Evolutionary conservation across 2,113 vertebrate genomes (phyloP).

Genomic region (Clinocottus analis): DNA sequence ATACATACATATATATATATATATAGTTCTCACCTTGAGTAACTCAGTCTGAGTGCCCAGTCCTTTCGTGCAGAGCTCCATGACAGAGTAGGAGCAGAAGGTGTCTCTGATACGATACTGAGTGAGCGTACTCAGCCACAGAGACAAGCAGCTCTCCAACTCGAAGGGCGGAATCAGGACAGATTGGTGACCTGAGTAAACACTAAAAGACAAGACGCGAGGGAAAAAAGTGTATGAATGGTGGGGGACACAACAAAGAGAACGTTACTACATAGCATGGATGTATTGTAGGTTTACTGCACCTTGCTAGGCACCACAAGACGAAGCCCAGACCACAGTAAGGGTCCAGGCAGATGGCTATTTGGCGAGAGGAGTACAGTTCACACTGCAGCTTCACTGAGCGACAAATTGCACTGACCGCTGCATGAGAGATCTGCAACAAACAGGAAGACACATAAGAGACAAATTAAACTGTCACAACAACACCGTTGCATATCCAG

Average conservation of each 20-base stretch:
- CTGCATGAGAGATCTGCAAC: conserved; percentile 93
- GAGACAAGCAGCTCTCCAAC: conserved; percentile 93
- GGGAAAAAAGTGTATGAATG: neutral
- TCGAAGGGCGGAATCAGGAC: conserved; percentile 98
- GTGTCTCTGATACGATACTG: conserved; percentile 98
- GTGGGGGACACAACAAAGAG: neutral
- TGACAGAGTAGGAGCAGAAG: conserved; percentile 98
- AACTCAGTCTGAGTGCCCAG: conserved; percentile 95
- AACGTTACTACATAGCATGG: too few relatives aligned
- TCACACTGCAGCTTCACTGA: conserved; percentile 98
- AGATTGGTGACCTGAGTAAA: conserved; percentile 98
- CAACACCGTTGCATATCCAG: neutral
- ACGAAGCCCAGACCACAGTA: conserved; percentile 98
- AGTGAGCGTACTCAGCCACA: conserved; percentile 97
- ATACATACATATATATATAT: neutral
- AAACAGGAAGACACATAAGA: conserved; percentile 3
- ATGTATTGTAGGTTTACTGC: neutral
- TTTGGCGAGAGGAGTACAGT: conserved; percentile 96
- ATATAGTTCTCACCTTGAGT: conserved; percentile 86
- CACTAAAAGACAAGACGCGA: conserved; percentile 68
- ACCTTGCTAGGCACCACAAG: conserved; percentile 99
- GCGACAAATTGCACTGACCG: conserved; percentile 92
- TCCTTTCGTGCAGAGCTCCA: conserved; percentile 98
- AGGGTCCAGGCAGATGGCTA: conserved; percentile 97
- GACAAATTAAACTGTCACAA: neutral